Base-by-base conservation (phyloP, 92 coral and sea anemone species). In the Meandrina meandrites region DNA sequence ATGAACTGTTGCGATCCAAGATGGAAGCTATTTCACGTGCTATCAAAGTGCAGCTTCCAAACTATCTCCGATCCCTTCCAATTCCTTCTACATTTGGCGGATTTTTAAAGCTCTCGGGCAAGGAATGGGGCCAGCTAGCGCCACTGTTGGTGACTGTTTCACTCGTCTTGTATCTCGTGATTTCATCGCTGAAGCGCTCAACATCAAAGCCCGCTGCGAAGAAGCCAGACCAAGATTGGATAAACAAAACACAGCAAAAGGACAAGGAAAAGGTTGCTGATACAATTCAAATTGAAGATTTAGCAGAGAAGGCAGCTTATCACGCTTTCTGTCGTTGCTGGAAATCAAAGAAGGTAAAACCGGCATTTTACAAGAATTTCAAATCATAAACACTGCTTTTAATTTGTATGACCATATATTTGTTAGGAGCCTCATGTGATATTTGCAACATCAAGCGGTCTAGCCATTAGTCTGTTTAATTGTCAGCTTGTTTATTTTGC, bases 271-370 rank as follows among this genome's bases (percentile, higher is more conserved):
- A 97, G 86, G 98, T 97, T 24, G 99, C 96, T 11, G 90, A 86
- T 60, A 76, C 87, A 7, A 86, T 92, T 19, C 92, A 97, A 56
- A 92, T 97, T 71, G 98, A 97, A 85, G 98, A 97, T 70, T 79
- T 97, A 37, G 99, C 97, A 42, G 99, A 97, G 37, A 97, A 95
- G 83, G 89, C 93, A 0, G 95, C 88, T 34, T 73, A 73, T 40
- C 78, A 73, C 24, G 78, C 78, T 16, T 97, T 89, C 87, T 97
- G 99, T 58, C 94, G 99, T 37, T 97, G 99, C 88, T 97, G 99
- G 99, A 95, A 93, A 37, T 95, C 99, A 10, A 87, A 95, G 75
- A 95, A 93, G 97, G 99, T 73, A 73, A 73, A 73, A 35, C n/a
- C 40, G 24, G 76, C 47, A 19, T 57, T n/a, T 57, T 57, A 57